Evolutionary conservation across 2,888 invertebrate genomes (phyloP).

Genomic region (Drosophila incognita): DNA sequence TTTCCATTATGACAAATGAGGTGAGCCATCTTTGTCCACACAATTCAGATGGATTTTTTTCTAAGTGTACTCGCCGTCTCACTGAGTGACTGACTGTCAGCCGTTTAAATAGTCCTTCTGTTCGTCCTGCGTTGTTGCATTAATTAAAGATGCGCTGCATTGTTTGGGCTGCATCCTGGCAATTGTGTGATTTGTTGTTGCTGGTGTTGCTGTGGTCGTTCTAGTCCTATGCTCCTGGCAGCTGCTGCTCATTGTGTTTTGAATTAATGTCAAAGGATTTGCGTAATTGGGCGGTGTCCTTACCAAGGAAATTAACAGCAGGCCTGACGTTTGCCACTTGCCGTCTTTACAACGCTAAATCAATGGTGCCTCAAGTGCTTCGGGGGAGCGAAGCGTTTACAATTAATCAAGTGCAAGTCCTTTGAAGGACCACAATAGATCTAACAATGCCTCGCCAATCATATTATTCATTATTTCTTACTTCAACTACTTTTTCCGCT

Average conservation of each 20-base stretch:
- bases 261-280: slow-evolving; percentile 65
- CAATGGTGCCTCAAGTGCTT: slow-evolving; percentile 1
- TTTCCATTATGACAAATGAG: not conserved
- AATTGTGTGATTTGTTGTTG: slow-evolving; percentile 31
- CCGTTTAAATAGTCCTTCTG: slow-evolving; percentile 58
- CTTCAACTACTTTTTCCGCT: not conserved
- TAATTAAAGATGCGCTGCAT: slow-evolving; percentile 69
- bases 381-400: not conserved
- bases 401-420: slow-evolving; percentile 14
- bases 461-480: not conserved
- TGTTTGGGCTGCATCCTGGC: slow-evolving; percentile 38
- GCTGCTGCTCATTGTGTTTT: slow-evolving; percentile 49
- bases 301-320: slow-evolving; percentile 42
- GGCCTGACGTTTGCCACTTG: slow-evolving; percentile 35
- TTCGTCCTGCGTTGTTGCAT: slow-evolving; percentile 48
- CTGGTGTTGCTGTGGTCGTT: slow-evolving; percentile 10
- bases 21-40: not conserved
- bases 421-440: not conserved
- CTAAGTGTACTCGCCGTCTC: slow-evolving; percentile 12
- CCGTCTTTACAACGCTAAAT: not conserved
- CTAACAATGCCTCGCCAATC: not conserved
- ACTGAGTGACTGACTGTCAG: slow-evolving; percentile 18
- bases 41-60: not conserved
- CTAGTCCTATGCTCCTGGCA: slow-evolving; percentile 12
- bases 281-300: slow-evolving; percentile 52